These are phyloP conservation scores for Aphaenogaster ashmeadi DNA, from an alignment of 1,140 invertebrate genomes.

Conservation along the genomic window DNA sequence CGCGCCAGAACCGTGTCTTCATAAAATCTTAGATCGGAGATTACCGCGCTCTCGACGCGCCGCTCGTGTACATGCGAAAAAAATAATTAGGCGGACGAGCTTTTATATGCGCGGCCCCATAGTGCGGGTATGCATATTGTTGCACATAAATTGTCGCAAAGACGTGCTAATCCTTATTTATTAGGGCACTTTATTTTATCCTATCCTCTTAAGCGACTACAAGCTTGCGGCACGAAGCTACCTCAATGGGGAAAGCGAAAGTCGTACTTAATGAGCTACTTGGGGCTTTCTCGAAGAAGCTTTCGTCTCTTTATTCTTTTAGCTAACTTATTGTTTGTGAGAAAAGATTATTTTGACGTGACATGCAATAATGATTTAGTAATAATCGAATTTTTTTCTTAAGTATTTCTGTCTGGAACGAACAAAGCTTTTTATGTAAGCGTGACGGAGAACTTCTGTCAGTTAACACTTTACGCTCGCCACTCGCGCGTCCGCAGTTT, in stretches of 20 bases:
- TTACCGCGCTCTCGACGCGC: conserved; percentile 60
- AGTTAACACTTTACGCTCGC: conserved; percentile 16
- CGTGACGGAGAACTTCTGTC: conserved; percentile 7
- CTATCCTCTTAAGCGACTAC: conserved; percentile 47
- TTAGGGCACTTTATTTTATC: conserved; percentile 15
- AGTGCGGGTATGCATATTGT: conserved; percentile 48
- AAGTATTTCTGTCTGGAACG: not conserved
- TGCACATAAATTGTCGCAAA: conserved; percentile 65
- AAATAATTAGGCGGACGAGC: conserved; percentile 69
- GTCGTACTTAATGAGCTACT: not conserved
- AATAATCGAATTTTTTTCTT: conserved; percentile 5
- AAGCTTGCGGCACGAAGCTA: conserved; percentile 22
- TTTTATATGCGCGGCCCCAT: conserved; percentile 35
- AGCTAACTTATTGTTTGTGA: not conserved
- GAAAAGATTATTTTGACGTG: not conserved
- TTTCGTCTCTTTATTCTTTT: not conserved
- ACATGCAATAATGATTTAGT: not conserved
- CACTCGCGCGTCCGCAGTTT: not conserved
- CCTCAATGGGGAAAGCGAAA: conserved; percentile 4
- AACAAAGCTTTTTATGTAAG: not conserved
- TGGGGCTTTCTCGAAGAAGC: not conserved
- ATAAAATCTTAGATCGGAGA: conserved; percentile 78
- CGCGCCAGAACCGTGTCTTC: conserved; percentile 71
- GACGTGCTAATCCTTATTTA: conserved; percentile 40
- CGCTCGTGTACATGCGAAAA: conserved; percentile 63